Conservation (phyloP, 2,113 vertebrate genomes). For the Pandion haliaetus region DNA sequence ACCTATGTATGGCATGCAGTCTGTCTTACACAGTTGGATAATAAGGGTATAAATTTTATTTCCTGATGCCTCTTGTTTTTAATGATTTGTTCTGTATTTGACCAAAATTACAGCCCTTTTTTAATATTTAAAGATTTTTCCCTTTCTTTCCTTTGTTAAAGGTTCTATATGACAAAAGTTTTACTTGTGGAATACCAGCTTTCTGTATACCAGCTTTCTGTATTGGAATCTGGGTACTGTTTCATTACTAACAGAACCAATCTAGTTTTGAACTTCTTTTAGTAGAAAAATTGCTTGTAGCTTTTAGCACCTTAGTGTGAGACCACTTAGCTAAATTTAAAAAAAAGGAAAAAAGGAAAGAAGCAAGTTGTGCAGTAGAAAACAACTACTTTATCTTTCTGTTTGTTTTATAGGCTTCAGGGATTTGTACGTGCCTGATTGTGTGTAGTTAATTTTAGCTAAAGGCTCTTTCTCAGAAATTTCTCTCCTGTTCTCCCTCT, state of each 20-base stretch:
- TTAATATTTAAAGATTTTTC: background rate
- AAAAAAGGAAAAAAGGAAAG: background rate
- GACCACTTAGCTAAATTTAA: background rate
- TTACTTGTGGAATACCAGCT: background rate
- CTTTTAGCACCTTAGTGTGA: background rate
- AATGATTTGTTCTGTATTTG: background rate
- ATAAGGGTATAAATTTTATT: background rate
- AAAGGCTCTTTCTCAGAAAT: background rate
- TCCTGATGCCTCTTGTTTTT: background rate
- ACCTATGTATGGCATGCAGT: too few relatives aligned
- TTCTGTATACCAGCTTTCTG: background rate
- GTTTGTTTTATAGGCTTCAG: background rate
- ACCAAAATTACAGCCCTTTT: background rate
- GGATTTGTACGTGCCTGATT: background rate
- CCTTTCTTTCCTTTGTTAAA: background rate
- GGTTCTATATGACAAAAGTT: background rate
- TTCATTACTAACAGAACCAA: background rate
- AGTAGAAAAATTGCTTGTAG: background rate
- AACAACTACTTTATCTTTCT: background rate
- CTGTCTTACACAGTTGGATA: background rate
- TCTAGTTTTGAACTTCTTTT: background rate
- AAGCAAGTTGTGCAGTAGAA: background rate
- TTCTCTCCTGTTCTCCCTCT: background rate
- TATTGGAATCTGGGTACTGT: background rate
- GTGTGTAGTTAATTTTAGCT: conserved; percentile 11